Evolutionary conservation across 2,113 vertebrate genomes (phyloP).

Genomic region (Rhynchopsitta pachyrhyncha): DNA sequence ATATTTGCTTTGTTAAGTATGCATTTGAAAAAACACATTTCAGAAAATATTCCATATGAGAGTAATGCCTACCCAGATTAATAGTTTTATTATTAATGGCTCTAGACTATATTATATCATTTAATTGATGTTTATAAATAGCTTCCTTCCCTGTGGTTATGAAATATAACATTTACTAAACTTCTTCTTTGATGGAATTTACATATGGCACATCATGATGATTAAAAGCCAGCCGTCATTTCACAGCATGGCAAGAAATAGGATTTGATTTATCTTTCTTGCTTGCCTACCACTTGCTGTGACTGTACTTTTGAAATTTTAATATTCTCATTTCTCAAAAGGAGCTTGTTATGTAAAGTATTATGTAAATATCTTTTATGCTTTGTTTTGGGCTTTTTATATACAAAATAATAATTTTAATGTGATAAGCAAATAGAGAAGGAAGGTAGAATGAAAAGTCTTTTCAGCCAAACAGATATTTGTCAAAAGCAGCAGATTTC

Average conservation of each 20-base stretch:
- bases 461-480: not conserved
- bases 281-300: conserved; percentile 76
- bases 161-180: conserved; percentile 79
- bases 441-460: not conserved
- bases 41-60: conserved; percentile 9
- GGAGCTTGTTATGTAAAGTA: conserved; percentile 76
- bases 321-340: conserved; percentile 78
- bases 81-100: conserved; percentile 65
- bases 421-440: conserved; percentile 11
- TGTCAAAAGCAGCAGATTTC: not conserved
- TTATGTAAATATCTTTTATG: conserved; percentile 72
- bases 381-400: conserved; percentile 53
- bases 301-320: conserved; percentile 79
- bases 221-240: conserved; percentile 78
- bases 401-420: conserved; percentile 23
- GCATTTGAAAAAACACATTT: not conserved
- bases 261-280: conserved; percentile 80
- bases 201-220: conserved; percentile 79
- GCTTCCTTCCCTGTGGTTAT: conserved; percentile 63
- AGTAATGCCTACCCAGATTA: conserved; percentile 44
- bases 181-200: conserved; percentile 80
- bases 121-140: conserved; percentile 82
- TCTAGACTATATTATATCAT: conserved; percentile 60
- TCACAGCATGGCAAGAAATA: conserved; percentile 79
- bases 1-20: not conserved